Conservation (phyloP, 2,888 invertebrate genomes). For the Hanleya hanleyi region DNA sequence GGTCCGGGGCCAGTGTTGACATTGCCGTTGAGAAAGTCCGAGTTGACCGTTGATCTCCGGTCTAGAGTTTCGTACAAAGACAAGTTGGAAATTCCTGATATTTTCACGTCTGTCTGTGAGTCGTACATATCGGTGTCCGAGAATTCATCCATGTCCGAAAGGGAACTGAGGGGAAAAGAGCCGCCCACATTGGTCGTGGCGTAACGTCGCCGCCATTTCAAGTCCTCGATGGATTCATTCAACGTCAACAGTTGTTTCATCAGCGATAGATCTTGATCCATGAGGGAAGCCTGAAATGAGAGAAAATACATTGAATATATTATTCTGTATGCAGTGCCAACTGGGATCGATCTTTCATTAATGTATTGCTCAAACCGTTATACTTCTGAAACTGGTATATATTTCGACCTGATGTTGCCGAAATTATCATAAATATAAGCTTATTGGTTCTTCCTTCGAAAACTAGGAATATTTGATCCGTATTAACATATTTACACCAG, state of each 20-base stretch:
- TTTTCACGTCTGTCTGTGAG: constrained; percentile 34
- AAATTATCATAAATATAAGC: too few species aligned
- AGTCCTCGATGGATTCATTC: constrained; percentile 68
- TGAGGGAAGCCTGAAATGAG: constrained; percentile 60
- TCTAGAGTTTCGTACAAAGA: constrained; percentile 1
- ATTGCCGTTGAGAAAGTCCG: constrained; percentile 4
- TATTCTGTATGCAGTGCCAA: too few species aligned
- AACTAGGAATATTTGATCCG: too few species aligned
- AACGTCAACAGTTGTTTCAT: constrained; percentile 68
- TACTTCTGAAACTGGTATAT: too few species aligned
- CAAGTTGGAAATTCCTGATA: not conserved
- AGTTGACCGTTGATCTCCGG: not conserved
- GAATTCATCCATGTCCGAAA: constrained; percentile 50
- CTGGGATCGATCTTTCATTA: too few species aligned
- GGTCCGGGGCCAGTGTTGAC: not conserved
- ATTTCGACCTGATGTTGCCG: too few species aligned
- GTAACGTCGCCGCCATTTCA: constrained; percentile 63
- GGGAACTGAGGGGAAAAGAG: constrained; percentile 49
- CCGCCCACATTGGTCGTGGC: constrained; percentile 46
- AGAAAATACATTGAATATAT: constrained; percentile 24
- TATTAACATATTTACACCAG: too few species aligned
- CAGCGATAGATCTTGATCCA: constrained; percentile 67
- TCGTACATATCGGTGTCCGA: constrained; percentile 61
- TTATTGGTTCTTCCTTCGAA: too few species aligned
- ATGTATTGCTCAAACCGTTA: too few species aligned